Base-by-base conservation (phyloP, 2,797 vertebrate species). In the Tadarida brasiliensis region DNA sequence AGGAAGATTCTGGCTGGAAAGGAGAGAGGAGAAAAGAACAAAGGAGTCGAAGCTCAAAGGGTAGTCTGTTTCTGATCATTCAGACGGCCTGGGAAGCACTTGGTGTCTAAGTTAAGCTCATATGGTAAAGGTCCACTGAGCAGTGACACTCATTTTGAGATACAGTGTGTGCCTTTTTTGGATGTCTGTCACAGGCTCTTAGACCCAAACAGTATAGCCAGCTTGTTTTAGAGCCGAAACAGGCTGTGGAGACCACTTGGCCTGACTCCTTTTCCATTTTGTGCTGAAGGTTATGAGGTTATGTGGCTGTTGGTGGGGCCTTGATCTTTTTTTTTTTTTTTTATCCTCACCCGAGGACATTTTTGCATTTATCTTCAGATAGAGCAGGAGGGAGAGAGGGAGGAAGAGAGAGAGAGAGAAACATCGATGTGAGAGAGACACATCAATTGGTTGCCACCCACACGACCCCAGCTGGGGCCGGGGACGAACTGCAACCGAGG, bases 91-190 rank as follows among this genome's bases (percentile, higher is more conserved):
- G 57, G 47, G 54, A 44, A 33, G n/a, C 44, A 39, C 17, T 49
- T 70, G 6, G 12, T 14, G 2, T 33, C 33, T 76, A 19, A 30
- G 11, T n/a, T 47, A 17, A 28, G 15, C 35, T 54, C 33, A 2
- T 39, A 7, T 33, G 5, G 4, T 35, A 11, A 78, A 59, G 70
- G 39, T 1, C 68, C 59, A 7, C 14, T 63, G 14, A 35, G 22
- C 47, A 26, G 24, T 30, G 7, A 35, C 9, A 3, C 7, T 3
- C 22, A 0, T 28, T 54, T 9, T 35, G 51, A 24, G 49, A 47
- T 5, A 19, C 1, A 16, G 22, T 30, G 26, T 12, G 14, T 2
- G 4, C 44, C 2, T 2, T 15, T 51, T 15, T 26, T 3, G 35
- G 16, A 16, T 5, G 63, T 57, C 67, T 4, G 0, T 9, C 11